Base-by-base conservation (phyloP, 2,888 invertebrate genomes). In the Pseudolycoriella hygida region DNA sequence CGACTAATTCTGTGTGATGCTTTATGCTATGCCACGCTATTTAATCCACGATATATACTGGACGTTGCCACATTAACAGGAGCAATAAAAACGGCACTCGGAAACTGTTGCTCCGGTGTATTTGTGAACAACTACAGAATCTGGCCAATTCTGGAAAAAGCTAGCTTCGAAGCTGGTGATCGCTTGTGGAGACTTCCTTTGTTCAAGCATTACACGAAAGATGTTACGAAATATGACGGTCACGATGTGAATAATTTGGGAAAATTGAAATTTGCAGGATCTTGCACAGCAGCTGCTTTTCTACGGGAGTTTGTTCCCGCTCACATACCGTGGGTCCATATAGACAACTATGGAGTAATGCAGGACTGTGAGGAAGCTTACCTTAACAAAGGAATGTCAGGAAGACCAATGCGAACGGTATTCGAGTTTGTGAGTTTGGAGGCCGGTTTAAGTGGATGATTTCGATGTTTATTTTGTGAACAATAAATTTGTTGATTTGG, bases 141-240 rank as follows among this genome's bases (percentile, higher is more conserved):
- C 12, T 86, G 76, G 73, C 67, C 74, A 48, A 68, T 70, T 45
- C 65, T 84, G 53, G 71, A 78, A 52, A 66, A 73, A 50, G 83
- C 86, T 10, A 77, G 82, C 42, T 67, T 71, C 54, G 70, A 73
- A 49, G 79, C 83, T 0, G 87, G 87, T 0, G 87, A 88, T 58
- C 66, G 87, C 18, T 72, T 88, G 1, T 88, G 88, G 87, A 67
- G 85, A 42, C 76, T 88, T 71, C 87, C 87, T 0, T 60, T 88
- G 17, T 85, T 80, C 74, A 69, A 74, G 43, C 76, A 76, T 57
- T 87, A 79, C 59, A 72, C 70, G 18, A 70, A 71, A 44, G 67
- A 75, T 44, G 65, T 83, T 20, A 51, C 61, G 60, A 64, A 69
- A 38, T 55, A 57, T 30, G 61, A 55, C 43, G 64, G 67, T n/a